These are phyloP conservation scores for Malurus elegans DNA, from an alignment of 2,113 vertebrate genomes.

Conservation along the genomic window DNA sequence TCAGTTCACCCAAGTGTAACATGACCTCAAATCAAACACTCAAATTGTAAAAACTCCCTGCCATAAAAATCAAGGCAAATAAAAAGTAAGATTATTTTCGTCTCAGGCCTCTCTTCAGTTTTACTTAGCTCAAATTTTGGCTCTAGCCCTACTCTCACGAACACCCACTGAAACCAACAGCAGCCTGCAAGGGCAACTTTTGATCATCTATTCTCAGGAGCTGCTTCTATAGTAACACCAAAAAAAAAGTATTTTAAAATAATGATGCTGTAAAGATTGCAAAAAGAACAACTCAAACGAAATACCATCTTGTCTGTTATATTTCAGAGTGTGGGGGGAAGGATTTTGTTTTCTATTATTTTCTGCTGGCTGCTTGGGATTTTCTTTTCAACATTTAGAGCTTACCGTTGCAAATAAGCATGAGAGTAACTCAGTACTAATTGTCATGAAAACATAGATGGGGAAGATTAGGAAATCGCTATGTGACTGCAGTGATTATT, in stretches of 20 bases:
- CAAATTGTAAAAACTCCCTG: neutral
- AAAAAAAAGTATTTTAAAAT: neutral
- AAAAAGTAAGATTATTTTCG: neutral
- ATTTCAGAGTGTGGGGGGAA: accelerated
- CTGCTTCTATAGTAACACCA: neutral
- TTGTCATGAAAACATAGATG: neutral
- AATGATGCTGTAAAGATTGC: neutral
- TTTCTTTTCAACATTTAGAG: neutral
- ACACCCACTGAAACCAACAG: neutral
- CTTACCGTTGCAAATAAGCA: neutral
- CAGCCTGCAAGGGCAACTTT: neutral
- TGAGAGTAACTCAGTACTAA: neutral
- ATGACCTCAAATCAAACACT: neutral
- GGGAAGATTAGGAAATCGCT: neutral
- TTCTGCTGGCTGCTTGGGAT: neutral
- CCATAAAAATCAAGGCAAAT: neutral
- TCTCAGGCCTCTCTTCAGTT: neutral
- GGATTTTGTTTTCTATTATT: accelerated
- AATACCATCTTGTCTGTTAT: neutral
- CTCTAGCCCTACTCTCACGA: neutral
- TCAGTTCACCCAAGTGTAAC: neutral
- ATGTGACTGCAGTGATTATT: neutral
- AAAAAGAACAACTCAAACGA: neutral
- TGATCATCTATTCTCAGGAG: neutral
- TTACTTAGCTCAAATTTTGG: neutral